Evolutionary conservation across 2,888 invertebrate species (phyloP).

Genomic region (Tenthredo livida): DNA sequence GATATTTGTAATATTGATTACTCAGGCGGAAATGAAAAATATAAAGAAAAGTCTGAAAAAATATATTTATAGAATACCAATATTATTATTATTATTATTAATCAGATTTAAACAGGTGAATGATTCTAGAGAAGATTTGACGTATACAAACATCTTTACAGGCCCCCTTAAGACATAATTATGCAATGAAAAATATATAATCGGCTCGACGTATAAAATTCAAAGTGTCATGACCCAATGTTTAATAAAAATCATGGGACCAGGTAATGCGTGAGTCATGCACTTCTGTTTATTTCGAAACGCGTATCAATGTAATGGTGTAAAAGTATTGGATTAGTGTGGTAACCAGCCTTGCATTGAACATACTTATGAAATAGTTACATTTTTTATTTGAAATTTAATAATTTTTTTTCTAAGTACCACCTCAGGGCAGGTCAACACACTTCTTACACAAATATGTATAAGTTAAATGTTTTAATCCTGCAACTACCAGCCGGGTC

Average conservation of each 20-base stretch:
- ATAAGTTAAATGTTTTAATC: constrained; percentile 24
- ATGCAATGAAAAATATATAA: constrained; percentile 22
- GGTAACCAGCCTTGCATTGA: constrained; percentile 46
- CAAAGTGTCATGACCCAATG: neutral
- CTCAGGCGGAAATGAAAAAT: neutral
- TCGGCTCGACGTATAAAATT: constrained; percentile 19
- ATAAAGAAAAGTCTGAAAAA: neutral
- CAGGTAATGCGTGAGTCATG: neutral
- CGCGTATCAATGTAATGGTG: constrained; percentile 9
- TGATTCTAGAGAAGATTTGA: constrained; percentile 17
- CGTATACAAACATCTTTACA: constrained; percentile 43
- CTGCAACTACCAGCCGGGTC: constrained; percentile 31
- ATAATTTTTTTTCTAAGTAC: constrained; percentile 35
- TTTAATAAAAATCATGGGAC: constrained; percentile 32
- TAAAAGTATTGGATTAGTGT: constrained; percentile 46
- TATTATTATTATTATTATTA: neutral
- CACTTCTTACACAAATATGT: constrained; percentile 46
- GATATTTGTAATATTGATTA: neutral
- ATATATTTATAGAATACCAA: neutral
- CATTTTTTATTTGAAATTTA: constrained; percentile 40
- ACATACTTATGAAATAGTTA: constrained; percentile 47
- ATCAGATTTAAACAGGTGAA: constrained; percentile 9
- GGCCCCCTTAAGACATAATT: constrained; percentile 39
- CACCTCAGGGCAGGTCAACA: constrained; percentile 48
- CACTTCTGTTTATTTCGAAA: constrained; percentile 14